Evolutionary conservation across 2,888 invertebrate genomes (phyloP).

Genomic region (Zygaena filipendulae): DNA sequence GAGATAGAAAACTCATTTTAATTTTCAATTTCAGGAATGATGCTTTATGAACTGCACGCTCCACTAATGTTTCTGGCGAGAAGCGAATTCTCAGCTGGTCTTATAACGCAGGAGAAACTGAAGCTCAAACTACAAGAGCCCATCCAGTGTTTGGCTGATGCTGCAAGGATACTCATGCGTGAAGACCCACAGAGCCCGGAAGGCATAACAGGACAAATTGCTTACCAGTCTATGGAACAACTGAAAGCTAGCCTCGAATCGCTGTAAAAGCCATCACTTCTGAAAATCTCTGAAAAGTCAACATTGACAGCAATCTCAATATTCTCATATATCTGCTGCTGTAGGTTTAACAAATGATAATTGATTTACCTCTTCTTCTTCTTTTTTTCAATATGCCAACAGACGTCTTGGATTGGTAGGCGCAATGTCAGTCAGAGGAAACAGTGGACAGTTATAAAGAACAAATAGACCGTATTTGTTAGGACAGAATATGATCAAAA

Average conservation of each 20-base stretch:
- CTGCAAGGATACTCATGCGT: conserved; percentile 72
- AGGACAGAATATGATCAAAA: no score
- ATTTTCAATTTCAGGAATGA: conserved; percentile 71
- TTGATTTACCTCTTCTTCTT: no score
- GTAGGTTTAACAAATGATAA: conserved; percentile 3
- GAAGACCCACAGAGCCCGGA: conserved; percentile 76
- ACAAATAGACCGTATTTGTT: no score
- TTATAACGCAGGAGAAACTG: conserved; percentile 68
- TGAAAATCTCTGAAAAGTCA: no score
- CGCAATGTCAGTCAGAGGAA: no score
- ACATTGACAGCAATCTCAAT: no score
- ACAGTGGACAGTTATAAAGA: no score
- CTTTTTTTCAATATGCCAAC: no score
- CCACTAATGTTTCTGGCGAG: conserved; percentile 78
- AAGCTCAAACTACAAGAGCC: conserved; percentile 74
- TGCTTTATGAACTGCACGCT: conserved; percentile 84
- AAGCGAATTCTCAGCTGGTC: conserved; percentile 69
- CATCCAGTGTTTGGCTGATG: conserved; percentile 70
- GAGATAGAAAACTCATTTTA: no score
- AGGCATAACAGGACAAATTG: conserved; percentile 71
- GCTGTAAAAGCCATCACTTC: no score
- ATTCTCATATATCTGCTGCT: conserved; percentile 2
- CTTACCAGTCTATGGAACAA: conserved; percentile 60
- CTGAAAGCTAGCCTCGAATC: conserved; percentile 44
- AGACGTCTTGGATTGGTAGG: no score